Conservation (phyloP, 2,888 invertebrate genomes). For the Andrena marginata region DNA sequence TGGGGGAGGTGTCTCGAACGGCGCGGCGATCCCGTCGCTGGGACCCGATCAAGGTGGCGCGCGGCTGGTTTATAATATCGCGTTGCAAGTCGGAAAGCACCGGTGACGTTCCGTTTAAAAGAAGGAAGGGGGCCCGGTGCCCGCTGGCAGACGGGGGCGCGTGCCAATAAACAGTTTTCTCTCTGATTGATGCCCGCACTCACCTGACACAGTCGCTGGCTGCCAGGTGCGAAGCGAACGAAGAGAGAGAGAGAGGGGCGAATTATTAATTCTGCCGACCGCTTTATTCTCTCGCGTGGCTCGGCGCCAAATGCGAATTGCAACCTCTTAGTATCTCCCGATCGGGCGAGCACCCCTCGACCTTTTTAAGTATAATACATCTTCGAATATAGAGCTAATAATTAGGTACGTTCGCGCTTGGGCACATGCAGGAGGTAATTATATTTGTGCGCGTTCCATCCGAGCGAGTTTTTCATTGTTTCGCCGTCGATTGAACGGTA, state of each 20-base stretch:
- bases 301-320: constrained; percentile 66
- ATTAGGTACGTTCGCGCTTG: not conserved
- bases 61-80: not conserved
- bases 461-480: not conserved
- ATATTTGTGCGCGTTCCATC: not conserved
- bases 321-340: constrained; percentile 35
- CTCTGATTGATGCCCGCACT: constrained; percentile 60
- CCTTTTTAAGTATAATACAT: not conserved
- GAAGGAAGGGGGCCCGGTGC: constrained; percentile 14
- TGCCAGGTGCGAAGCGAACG: constrained; percentile 59
- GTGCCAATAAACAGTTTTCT: constrained; percentile 59
- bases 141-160: constrained; percentile 2
- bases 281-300: constrained; percentile 64
- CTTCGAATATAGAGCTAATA: not conserved
- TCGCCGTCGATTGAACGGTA: not conserved
- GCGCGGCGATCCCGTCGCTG: not conserved
- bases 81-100: constrained; percentile 20
- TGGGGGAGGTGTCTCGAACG: constrained; percentile 1
- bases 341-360: constrained; percentile 20
- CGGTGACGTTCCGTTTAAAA: constrained; percentile 14
- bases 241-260: constrained; percentile 52
- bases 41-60: not conserved
- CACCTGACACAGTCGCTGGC: constrained; percentile 56
- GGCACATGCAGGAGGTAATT: not conserved
- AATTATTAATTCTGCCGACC: constrained; percentile 67